A percentile compares a stretch with the other conserved stretches of the same genome.
Conservation (phyloP, 2,888 invertebrate species). For the Lasioglossum marginatum region DNA sequence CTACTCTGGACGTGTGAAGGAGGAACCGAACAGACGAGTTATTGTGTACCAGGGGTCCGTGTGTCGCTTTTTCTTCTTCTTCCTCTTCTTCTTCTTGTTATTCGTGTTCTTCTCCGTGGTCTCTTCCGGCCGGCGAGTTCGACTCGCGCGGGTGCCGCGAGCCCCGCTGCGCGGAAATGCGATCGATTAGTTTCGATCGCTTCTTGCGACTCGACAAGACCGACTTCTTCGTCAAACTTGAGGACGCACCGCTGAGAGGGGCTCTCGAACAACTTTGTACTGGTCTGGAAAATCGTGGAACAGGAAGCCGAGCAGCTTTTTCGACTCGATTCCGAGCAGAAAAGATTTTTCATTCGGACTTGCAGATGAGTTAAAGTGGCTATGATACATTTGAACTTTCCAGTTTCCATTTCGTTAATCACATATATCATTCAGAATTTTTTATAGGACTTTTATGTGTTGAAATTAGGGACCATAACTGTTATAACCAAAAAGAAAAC, state of each 20-base stretch:
- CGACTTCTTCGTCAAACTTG: not conserved
- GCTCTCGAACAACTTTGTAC: not conserved
- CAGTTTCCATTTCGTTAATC: too few relatives aligned
- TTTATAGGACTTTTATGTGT: too few relatives aligned
- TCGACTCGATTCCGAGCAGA: too few relatives aligned
- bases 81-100: not conserved
- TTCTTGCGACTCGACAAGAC: not conserved
- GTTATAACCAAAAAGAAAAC: too few relatives aligned
- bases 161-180: not conserved
- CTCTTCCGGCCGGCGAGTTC: conserved; percentile 24
- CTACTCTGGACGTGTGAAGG: conserved; percentile 68
- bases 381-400: too few relatives aligned
- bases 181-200: conserved; percentile 6
- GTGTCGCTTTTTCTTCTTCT: conserved; percentile 34
- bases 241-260: not conserved
- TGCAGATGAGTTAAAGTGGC: too few relatives aligned
- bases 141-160: conserved; percentile 21
- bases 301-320: not conserved
- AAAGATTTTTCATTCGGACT: not conserved
- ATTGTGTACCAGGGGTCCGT: conserved; percentile 65
- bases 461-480: too few relatives aligned
- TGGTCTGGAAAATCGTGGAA: not conserved
- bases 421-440: too few relatives aligned
- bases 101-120: not conserved
- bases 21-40: conserved; percentile 74